A percentile compares a stretch with the other conserved stretches of the same genome.
Evolutionary conservation across 2,797 vertebrate genomes (phyloP).

Genomic region (Rhodeus uyekii): DNA sequence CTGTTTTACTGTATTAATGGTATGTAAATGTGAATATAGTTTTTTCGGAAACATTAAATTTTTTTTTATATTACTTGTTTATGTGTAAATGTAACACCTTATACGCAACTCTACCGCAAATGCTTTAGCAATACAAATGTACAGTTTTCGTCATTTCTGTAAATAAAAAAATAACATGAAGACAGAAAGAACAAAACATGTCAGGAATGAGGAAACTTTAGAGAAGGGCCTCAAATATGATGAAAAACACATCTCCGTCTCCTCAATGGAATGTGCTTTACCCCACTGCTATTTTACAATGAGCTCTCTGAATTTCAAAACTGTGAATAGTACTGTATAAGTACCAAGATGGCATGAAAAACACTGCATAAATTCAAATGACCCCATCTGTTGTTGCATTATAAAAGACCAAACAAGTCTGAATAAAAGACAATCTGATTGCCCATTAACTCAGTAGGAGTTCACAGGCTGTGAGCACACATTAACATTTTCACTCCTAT

Average conservation of each 20-base stretch:
- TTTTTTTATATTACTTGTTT: not conserved
- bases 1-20: not conserved
- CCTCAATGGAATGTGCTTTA: constrained; percentile 18
- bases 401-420: constrained; percentile 41
- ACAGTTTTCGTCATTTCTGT: not conserved
- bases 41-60: not conserved
- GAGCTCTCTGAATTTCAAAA: constrained; percentile 12
- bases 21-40: not conserved
- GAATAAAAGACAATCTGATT: constrained; percentile 45
- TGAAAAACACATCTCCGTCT: constrained; percentile 44
- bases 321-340: constrained; percentile 7
- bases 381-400: constrained; percentile 39
- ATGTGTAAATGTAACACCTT: not conserved
- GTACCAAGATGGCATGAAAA: constrained; percentile 14
- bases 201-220: constrained; percentile 45
- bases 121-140: not conserved
- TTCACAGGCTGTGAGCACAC: constrained; percentile 40
- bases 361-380: constrained; percentile 22
- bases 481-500: constrained; percentile 57
- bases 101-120: not conserved
- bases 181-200: constrained; percentile 30
- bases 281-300: constrained; percentile 7
- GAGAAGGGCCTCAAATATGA: constrained; percentile 45
- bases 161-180: not conserved
- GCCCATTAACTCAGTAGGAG: constrained; percentile 53